A percentile compares a stretch with the other conserved stretches of the same genome.
Conservation (phyloP, 2,113 vertebrate genomes). For the Stigmatopora argus region DNA sequence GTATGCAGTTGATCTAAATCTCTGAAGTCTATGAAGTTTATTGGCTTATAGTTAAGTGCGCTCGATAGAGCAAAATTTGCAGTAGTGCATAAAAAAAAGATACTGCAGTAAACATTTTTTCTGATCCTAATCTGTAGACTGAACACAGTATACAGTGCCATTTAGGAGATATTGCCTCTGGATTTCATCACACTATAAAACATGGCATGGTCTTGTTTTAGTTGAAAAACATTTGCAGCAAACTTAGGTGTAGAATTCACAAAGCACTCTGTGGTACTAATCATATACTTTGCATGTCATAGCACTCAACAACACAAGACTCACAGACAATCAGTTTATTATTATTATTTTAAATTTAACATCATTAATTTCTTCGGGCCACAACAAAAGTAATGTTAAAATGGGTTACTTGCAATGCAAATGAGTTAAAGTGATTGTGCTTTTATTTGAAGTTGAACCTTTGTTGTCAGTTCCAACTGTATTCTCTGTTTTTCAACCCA, state of each 20-base stretch:
- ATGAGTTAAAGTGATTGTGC: slow-evolving; percentile 60
- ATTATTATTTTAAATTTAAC: slow-evolving; percentile 17
- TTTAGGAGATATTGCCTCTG: slow-evolving; percentile 45
- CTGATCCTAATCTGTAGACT: slow-evolving; percentile 4
- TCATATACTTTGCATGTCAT: slow-evolving; percentile 58
- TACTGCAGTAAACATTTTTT: no score
- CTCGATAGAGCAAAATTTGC: not conserved
- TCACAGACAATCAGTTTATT: slow-evolving; percentile 42
- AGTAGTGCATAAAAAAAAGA: not conserved
- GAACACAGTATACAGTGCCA: slow-evolving; percentile 21
- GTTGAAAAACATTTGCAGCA: slow-evolving; percentile 38
- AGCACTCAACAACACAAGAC: slow-evolving; percentile 39
- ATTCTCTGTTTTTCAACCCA: slow-evolving; percentile 67
- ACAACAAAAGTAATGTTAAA: slow-evolving; percentile 59
- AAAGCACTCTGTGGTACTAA: slow-evolving; percentile 46
- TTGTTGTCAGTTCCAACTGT: slow-evolving; percentile 69
- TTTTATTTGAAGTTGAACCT: slow-evolving; percentile 65
- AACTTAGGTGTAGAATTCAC: slow-evolving; percentile 33
- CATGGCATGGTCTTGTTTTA: slow-evolving; percentile 22
- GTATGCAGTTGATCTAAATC: no score
- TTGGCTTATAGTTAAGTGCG: no score
- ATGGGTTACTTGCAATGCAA: slow-evolving; percentile 66
- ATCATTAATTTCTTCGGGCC: slow-evolving; percentile 46
- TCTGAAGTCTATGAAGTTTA: no score
- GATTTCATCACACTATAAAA: slow-evolving; percentile 50